A percentile compares a stretch with the other conserved stretches of the same genome.
Evolutionary conservation across 1,140 invertebrate genomes (phyloP).

Genomic region (Pogonomyrmex californicus): DNA sequence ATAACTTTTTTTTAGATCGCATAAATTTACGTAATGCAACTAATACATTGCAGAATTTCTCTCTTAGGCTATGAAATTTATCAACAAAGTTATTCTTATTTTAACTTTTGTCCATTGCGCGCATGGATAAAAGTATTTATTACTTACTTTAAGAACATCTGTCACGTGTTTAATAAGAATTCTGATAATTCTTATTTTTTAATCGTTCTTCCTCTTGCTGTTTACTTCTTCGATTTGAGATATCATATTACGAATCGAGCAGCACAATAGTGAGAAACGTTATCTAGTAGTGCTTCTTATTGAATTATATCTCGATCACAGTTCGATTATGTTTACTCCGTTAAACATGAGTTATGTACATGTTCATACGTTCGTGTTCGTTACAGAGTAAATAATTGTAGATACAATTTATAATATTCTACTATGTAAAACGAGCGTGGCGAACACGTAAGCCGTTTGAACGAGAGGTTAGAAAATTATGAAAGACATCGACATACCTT

Average conservation of each 20-base stretch:
- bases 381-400: not conserved
- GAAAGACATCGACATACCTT: conserved; percentile 37
- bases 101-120: not conserved
- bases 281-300: conserved; percentile 33
- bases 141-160: conserved; percentile 1
- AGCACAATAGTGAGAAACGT: conserved; percentile 39
- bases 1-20: not conserved
- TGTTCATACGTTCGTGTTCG: conserved; percentile 25
- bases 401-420: conserved; percentile 21
- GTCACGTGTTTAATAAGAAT: not conserved
- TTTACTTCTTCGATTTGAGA: conserved; percentile 17
- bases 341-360: conserved; percentile 60
- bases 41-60: not conserved
- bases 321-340: conserved; percentile 81
- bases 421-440: conserved; percentile 36
- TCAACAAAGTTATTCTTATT: not conserved
- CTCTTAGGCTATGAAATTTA: not conserved
- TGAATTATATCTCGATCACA: conserved; percentile 80
- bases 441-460: conserved; percentile 14
- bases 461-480: conserved; percentile 47
- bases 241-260: not conserved
- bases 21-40: not conserved
- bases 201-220: not conserved
- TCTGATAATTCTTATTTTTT: conserved; percentile 22
- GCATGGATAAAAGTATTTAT: conserved; percentile 15